These are phyloP conservation scores for Parnassius orleans DNA, from an alignment of 2,888 invertebrate species.

Conservation along the genomic window DNA sequence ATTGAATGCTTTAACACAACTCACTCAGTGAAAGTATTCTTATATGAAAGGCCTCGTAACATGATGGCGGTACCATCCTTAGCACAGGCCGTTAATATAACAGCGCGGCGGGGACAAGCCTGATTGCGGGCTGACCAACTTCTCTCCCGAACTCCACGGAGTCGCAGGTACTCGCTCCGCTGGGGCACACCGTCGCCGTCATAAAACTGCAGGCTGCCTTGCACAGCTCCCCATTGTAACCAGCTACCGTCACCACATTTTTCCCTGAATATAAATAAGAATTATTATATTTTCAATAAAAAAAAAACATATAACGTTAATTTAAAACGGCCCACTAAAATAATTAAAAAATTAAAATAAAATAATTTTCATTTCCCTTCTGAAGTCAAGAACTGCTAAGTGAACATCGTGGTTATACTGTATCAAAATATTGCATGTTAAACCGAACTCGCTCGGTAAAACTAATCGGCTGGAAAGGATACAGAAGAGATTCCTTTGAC, in stretches of 20 bases:
- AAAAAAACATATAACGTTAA: too few species aligned
- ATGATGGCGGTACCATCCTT: slow-evolving; percentile 81
- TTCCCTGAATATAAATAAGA: slow-evolving; percentile 44
- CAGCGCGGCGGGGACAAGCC: slow-evolving; percentile 43
- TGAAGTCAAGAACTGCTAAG: too few species aligned
- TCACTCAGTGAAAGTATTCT: slow-evolving; percentile 79
- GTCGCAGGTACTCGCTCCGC: slow-evolving; percentile 61
- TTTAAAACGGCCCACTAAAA: too few species aligned
- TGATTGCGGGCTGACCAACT: slow-evolving; percentile 54
- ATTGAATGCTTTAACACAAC: slow-evolving; percentile 34
- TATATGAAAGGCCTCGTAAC: slow-evolving; percentile 75
- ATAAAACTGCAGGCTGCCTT: slow-evolving; percentile 79
- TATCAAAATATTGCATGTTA: too few species aligned
- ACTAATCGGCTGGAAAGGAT: too few species aligned
- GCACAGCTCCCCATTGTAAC: slow-evolving; percentile 83
- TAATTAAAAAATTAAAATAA: too few species aligned
- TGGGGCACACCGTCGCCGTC: slow-evolving; percentile 55
- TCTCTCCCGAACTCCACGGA: slow-evolving; percentile 75
- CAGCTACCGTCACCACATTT: slow-evolving; percentile 72
- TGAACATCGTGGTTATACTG: too few species aligned
- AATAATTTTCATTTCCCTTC: too few species aligned
- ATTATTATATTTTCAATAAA: too few species aligned
- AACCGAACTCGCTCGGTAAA: too few species aligned
- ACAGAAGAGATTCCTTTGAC: too few species aligned
- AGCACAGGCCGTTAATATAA: slow-evolving; percentile 61